Conservation (phyloP, 2,113 vertebrate species). For the Taurulus bubalis region DNA sequence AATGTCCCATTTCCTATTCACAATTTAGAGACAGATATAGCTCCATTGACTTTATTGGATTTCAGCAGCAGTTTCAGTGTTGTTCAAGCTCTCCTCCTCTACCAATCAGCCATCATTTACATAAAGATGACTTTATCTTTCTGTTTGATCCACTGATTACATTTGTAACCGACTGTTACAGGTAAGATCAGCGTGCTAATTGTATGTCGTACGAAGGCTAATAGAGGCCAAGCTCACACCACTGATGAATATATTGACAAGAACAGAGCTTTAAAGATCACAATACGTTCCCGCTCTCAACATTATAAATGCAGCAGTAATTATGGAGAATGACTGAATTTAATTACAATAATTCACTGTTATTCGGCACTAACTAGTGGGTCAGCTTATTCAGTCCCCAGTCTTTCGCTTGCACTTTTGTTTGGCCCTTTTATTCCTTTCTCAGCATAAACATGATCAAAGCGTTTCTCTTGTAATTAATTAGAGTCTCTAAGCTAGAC, state of each 20-base stretch:
- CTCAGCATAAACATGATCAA: constrained; percentile 70
- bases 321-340: constrained; percentile 70
- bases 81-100: background rate
- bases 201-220: constrained; percentile 58
- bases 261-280: constrained; percentile 63
- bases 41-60: background rate
- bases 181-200: constrained; percentile 56
- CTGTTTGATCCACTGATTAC: constrained; percentile 36
- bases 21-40: background rate
- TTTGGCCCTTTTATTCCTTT: constrained; percentile 59
- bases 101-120: background rate
- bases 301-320: constrained; percentile 64
- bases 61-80: background rate
- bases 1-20: background rate
- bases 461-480: constrained; percentile 62
- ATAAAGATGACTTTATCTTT: constrained; percentile 17
- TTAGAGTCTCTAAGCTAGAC: constrained; percentile 48
- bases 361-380: constrained; percentile 63
- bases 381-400: constrained; percentile 54
- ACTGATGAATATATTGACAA: constrained; percentile 66
- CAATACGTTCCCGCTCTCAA: constrained; percentile 53
- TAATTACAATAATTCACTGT: constrained; percentile 68
- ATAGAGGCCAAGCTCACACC: constrained; percentile 62
- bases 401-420: constrained; percentile 53
- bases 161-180: constrained; percentile 31